phyloP scores from a whole-genome alignment of 2,888 invertebrate genomes.

The Drosophila borborema region DNA sequence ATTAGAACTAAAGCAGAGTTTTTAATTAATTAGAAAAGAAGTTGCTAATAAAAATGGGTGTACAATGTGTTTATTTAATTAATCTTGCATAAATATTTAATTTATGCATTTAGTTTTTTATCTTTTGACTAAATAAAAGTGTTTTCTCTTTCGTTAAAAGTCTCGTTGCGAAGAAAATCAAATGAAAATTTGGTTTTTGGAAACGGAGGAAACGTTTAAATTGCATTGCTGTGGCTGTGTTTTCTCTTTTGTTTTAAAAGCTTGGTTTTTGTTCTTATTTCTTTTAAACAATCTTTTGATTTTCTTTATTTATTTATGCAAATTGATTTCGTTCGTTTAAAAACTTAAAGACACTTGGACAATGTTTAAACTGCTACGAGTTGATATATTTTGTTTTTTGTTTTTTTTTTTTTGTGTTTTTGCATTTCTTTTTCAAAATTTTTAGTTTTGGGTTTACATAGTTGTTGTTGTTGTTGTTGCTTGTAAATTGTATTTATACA shows the following conservation, averaged over 20 bases:
- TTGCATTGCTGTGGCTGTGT: constrained; percentile 77
- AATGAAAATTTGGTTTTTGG: constrained; percentile 32
- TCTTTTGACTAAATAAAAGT: constrained; percentile 45
- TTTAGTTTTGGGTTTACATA: constrained; percentile 63
- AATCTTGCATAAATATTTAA: neutral
- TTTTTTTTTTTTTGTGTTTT: too few relatives aligned
- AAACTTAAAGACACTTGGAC: constrained; percentile 81
- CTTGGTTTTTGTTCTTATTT: constrained; percentile 7
- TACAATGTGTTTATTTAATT: constrained; percentile 30
- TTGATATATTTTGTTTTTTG: constrained; percentile 52
- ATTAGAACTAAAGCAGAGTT: constrained; percentile 74
- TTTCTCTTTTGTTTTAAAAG: constrained; percentile 3
- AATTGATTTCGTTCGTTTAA: constrained; percentile 75
- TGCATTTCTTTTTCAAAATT: constrained; percentile 15
- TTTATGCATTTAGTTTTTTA: constrained; percentile 22
- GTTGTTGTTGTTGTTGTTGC: constrained; percentile 29
- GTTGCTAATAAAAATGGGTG: constrained; percentile 58
- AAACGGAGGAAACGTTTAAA: constrained; percentile 64
- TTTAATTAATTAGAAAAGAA: constrained; percentile 57
- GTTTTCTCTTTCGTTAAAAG: constrained; percentile 42
- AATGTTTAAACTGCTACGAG: constrained; percentile 70
- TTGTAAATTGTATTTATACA: constrained; percentile 67
- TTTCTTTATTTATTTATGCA: constrained; percentile 16
- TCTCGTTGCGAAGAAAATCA: constrained; percentile 34
- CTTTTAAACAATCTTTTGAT: constrained; percentile 8